Conservation (phyloP, 2,888 invertebrate genomes). For the Andrena trimmerana region DNA sequence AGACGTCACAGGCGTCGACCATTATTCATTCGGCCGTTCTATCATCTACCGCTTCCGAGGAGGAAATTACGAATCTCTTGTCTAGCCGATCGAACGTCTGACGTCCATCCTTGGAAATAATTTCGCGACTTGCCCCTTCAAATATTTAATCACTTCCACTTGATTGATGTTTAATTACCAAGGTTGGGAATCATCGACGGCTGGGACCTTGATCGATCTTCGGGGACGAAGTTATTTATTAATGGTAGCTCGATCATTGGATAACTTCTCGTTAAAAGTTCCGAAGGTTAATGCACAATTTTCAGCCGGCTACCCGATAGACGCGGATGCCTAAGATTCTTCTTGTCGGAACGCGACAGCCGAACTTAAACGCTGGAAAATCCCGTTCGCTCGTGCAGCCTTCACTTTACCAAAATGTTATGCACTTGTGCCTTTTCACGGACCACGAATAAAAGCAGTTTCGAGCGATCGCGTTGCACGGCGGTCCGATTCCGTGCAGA, state of each 20-base stretch:
- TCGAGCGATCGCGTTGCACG: not conserved
- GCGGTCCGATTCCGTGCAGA: not conserved
- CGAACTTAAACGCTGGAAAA: not conserved
- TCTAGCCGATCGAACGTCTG: constrained; percentile 39
- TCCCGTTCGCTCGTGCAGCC: not conserved
- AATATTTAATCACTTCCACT: constrained; percentile 2
- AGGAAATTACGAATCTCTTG: constrained; percentile 59
- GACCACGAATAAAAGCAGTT: not conserved
- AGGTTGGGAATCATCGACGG: constrained; percentile 7
- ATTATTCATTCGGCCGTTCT: constrained; percentile 64
- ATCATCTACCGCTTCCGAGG: constrained; percentile 52
- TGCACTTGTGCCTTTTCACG: not conserved
- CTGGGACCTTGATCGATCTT: constrained; percentile 1
- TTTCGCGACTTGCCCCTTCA: constrained; percentile 19
- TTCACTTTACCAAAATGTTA: not conserved
- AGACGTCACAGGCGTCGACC: constrained; percentile 58
- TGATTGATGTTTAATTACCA: constrained; percentile 51
- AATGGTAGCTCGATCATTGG: not conserved
- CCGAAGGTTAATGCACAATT: not conserved
- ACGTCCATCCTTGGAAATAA: constrained; percentile 52
- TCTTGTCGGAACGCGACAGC: not conserved
- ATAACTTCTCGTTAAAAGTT: constrained; percentile 1
- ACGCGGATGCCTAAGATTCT: not conserved
- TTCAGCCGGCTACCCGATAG: not conserved
- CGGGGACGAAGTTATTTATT: not conserved